Base-by-base conservation (phyloP, 2,113 vertebrate genomes). In the Chaetodon auriga region DNA sequence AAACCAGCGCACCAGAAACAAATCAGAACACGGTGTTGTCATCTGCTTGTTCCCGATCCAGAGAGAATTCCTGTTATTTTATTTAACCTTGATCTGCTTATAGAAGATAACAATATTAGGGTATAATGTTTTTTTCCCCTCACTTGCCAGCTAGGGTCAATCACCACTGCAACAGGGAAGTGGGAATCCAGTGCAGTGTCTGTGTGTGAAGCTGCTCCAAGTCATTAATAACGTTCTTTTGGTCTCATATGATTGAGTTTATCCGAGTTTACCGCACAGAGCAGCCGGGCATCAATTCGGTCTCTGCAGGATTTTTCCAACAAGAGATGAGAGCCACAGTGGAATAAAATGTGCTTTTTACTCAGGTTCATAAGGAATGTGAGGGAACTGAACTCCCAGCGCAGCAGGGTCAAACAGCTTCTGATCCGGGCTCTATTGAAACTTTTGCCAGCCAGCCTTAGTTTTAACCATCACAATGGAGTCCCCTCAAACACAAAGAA, bases 1-100 rank as follows among this genome's bases (percentile, higher is more conserved):
- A 86, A 90, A 88, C 85, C 82, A 92, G 91, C 48, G 61, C 79
- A 75, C 73, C 90, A 88, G 81, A 89, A 90, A 89, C 87, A 88
- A 87, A 93, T 89, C 87, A 89, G 78, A 60, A 71, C 49, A 9
- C 25, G 58, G 66, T 62, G 63, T 89, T 89, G 92, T 86, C 89
- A 88, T 92, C 80, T 16, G 35, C 81, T 90, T 88, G 73, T 75
- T 90, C 71, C 74, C 1, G 14, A 92, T 87, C 89, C 80, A 85
- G 41, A 75, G 81, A 90, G 83, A 87, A 92, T 91, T 88, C 70
- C 41, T 78, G 41, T 89, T 89, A 81, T 91, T 93, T 90, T 90
- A 93, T 92, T 92, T 81, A 79, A 81, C 82, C 74, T 79, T 89
- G 87, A 89, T 88, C 82, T 78, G 66, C 49, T 92, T 86, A 87